Evolutionary conservation across 2,113 vertebrate species (phyloP).

Genomic region (Bufo gargarizans): DNA sequence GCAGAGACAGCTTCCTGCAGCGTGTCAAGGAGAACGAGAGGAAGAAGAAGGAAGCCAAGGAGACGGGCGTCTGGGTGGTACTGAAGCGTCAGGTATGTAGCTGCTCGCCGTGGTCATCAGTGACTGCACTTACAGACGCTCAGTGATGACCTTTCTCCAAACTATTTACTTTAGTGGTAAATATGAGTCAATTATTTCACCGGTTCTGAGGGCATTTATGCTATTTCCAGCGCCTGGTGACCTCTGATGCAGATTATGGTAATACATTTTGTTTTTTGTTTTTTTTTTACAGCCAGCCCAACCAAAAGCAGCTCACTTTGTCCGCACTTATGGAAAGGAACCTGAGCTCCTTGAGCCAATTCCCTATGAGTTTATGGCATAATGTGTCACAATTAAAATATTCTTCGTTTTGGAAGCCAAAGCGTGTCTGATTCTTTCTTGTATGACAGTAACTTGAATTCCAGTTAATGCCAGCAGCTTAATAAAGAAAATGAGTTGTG

Average conservation of each 20-base stretch:
- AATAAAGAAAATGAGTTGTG: too few relatives aligned
- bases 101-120: too few relatives aligned
- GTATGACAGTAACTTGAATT: too few relatives aligned
- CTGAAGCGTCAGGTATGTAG: conserved; percentile 91
- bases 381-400: conserved; percentile 62
- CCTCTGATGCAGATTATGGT: neutral
- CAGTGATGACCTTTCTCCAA: conserved; percentile 32
- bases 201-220: conserved; percentile 46
- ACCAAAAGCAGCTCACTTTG: conserved; percentile 93
- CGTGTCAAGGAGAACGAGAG: conserved; percentile 92
- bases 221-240: too few relatives aligned
- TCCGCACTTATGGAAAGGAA: conserved; percentile 91
- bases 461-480: too few relatives aligned
- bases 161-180: conserved; percentile 31
- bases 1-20: conserved; percentile 96
- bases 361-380: conserved; percentile 89
- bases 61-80: conserved; percentile 90
- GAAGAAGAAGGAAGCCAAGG: conserved; percentile 92
- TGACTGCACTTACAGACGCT: neutral
- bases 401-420: conserved; percentile 34
- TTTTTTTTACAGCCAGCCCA: conserved; percentile 84
- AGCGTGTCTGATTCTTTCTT: conserved; percentile 7
- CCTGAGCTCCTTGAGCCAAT: conserved; percentile 86
- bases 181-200: conserved; percentile 30
- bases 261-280: neutral